phyloP scores from a whole-genome alignment of 2,113 vertebrate genomes.

The Fulica atra region DNA sequence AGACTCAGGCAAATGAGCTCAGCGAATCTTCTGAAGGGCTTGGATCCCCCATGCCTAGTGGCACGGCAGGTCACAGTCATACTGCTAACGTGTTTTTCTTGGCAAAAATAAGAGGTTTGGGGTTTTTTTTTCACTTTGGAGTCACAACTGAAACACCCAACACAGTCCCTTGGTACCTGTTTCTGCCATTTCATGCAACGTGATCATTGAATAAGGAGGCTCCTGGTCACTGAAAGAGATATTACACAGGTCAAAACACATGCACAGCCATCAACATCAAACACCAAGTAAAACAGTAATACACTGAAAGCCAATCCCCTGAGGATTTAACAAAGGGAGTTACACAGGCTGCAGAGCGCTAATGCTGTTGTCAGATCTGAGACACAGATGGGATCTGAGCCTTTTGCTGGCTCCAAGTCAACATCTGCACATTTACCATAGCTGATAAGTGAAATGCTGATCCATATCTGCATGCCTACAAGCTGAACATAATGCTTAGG shows the following conservation, averaged over 20 bases:
- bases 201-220: constrained; percentile 99
- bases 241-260: constrained; percentile 62
- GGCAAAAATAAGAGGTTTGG: background rate
- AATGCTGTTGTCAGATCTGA: background rate
- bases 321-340: background rate
- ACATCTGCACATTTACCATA: background rate
- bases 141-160: constrained; percentile 11
- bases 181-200: constrained; percentile 99
- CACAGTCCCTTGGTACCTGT: constrained; percentile 84
- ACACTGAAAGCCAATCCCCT: background rate
- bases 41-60: background rate
- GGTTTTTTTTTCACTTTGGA: background rate
- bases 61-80: background rate
- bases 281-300: background rate
- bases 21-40: background rate
- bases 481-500: background rate
- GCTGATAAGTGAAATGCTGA: background rate
- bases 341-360: background rate
- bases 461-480: background rate
- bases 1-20: background rate
- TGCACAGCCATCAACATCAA: background rate
- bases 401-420: background rate
- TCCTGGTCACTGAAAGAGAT: constrained; percentile 95
- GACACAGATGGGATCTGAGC: background rate
- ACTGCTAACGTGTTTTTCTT: background rate